A percentile compares a stretch with the other conserved stretches of the same genome.
Evolutionary conservation across 2,888 invertebrate species (phyloP).

Genomic region (Tupiocoris notatus): DNA sequence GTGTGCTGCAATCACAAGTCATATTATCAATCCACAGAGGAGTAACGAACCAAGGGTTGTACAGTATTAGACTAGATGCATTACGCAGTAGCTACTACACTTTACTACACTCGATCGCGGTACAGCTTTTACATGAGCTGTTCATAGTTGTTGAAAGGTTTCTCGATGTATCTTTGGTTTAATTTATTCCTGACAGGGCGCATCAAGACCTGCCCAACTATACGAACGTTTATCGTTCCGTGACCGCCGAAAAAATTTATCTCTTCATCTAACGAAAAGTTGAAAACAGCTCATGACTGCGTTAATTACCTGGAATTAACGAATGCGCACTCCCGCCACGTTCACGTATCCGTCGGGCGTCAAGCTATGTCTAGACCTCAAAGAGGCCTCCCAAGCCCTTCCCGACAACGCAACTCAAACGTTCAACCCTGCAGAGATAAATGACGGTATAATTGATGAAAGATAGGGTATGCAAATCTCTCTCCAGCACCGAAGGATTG

Average conservation of each 20-base stretch:
- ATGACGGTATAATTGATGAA: constrained; percentile 44
- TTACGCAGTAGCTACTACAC: no score
- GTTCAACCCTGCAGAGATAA: constrained; percentile 30
- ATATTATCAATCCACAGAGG: no score
- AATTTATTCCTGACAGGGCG: no score
- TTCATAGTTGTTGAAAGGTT: no score
- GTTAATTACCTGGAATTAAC: constrained; percentile 3
- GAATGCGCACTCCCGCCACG: not conserved
- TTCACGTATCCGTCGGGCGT: not conserved
- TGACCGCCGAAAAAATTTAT: constrained; percentile 19
- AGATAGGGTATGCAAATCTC: constrained; percentile 42
- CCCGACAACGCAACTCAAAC: constrained; percentile 1
- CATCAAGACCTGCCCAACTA: no score
- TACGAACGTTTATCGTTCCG: no score
- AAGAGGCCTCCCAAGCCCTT: constrained; percentile 1
- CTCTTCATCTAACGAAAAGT: constrained; percentile 13
- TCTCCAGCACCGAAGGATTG: constrained; percentile 33
- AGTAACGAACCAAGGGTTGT: no score
- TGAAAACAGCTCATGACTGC: not conserved
- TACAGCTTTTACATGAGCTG: no score
- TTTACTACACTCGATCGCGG: no score
- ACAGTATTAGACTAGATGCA: no score
- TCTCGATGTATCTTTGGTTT: no score
- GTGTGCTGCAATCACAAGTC: no score
- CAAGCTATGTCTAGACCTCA: not conserved